Percentiles rank a stretch among this genome's conserved stretches.
Conservation (phyloP, 1,140 invertebrate genomes). For the Sycophaga agraensis region DNA sequence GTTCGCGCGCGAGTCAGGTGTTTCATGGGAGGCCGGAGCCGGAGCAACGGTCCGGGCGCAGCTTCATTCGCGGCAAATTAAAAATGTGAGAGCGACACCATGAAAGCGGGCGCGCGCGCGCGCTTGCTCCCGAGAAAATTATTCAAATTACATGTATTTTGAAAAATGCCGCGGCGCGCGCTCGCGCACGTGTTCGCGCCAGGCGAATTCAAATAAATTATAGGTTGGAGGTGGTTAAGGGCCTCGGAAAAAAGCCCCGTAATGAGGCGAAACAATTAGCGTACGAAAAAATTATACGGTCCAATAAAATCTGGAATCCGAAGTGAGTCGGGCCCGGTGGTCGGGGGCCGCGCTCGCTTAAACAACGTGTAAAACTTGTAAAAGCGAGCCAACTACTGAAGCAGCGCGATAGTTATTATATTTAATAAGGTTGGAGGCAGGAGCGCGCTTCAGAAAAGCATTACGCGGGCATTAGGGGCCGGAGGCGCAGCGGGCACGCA, state of each 20-base stretch:
- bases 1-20: too few species aligned
- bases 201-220: constrained; percentile 13
- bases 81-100: constrained; percentile 5
- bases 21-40: too few species aligned
- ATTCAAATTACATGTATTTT: constrained; percentile 14
- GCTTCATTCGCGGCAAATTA: too few species aligned
- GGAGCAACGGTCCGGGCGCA: too few species aligned
- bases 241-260: not conserved
- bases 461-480: too few species aligned
- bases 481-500: too few species aligned
- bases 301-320: constrained; percentile 28
- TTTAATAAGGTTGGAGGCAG: constrained; percentile 18
- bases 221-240: constrained; percentile 3
- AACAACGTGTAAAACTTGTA: constrained; percentile 20
- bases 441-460: constrained; percentile 21
- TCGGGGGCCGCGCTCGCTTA: not conserved
- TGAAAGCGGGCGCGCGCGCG: not conserved
- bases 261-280: constrained; percentile 10
- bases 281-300: not conserved
- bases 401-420: constrained; percentile 23
- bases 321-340: not conserved
- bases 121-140: not conserved
- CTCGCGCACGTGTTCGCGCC: too few species aligned
- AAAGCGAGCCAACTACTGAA: constrained; percentile 6
- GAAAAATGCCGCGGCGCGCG: not conserved